Percentiles rank a stretch among this genome's conserved stretches.
Evolutionary conservation across 2,888 invertebrate genomes (phyloP).

Genomic region (Pachycephus smyrnensis): DNA sequence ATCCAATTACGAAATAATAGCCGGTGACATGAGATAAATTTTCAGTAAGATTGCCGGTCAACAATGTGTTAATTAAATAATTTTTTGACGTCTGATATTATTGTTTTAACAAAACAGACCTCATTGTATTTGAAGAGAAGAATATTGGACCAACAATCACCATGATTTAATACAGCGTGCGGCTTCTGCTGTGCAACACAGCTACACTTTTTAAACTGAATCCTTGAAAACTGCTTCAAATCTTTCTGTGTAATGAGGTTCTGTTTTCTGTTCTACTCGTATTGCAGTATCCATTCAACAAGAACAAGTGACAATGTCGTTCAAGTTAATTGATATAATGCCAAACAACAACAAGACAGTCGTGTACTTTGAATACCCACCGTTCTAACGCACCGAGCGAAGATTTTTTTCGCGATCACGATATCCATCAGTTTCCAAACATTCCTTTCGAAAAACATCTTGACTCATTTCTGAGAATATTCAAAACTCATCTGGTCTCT

Average conservation of each 20-base stretch:
- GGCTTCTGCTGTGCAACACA: constrained; percentile 23
- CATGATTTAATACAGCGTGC: constrained; percentile 38
- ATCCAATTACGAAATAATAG: no score
- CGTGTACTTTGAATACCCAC: no score
- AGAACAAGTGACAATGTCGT: not conserved
- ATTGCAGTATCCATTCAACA: not conserved
- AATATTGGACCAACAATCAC: constrained; percentile 43
- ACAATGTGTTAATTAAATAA: not conserved
- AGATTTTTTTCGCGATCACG: no score
- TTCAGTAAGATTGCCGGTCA: no score
- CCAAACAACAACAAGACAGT: no score
- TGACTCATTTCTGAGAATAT: constrained; percentile 31
- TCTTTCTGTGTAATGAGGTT: constrained; percentile 25
- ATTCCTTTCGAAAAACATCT: not conserved
- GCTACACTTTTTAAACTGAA: constrained; percentile 2
- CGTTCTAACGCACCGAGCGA: no score
- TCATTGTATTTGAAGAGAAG: constrained; percentile 40
- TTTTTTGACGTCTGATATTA: not conserved
- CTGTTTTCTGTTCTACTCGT: no score
- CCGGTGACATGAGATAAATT: no score
- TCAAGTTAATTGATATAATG: no score
- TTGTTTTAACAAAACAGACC: constrained; percentile 23
- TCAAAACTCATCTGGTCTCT: constrained; percentile 31
- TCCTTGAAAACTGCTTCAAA: constrained; percentile 19
- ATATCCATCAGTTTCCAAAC: no score